Percentiles rank a stretch among this genome's conserved stretches.
These are phyloP conservation scores for Andinoacara biseriatus DNA, from an alignment of 2,113 vertebrate genomes.

Conservation along the genomic window DNA sequence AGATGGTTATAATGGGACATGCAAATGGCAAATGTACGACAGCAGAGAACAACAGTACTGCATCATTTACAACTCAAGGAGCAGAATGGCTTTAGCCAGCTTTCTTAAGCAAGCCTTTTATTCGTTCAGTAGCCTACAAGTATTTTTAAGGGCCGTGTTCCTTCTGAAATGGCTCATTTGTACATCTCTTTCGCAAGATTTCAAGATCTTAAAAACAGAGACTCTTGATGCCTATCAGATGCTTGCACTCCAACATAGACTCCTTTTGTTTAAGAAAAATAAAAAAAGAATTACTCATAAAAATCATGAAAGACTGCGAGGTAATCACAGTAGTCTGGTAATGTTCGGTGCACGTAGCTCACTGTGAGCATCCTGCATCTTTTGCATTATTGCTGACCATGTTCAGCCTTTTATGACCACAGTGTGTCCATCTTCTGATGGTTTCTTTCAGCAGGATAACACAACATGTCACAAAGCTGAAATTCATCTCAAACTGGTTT, in stretches of 20 bases:
- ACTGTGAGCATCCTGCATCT: background rate
- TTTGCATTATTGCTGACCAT: no score
- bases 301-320: background rate
- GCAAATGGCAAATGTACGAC: background rate
- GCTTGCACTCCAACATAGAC: background rate
- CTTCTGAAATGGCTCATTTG: background rate
- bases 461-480: no score
- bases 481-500: no score
- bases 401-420: no score
- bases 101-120: background rate
- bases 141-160: background rate
- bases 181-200: background rate
- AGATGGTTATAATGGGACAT: background rate
- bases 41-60: background rate
- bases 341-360: no score
- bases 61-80: constrained; percentile 4
- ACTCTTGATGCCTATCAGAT: background rate
- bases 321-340: background rate
- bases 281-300: background rate
- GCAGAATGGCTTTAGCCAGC: background rate
- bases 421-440: no score
- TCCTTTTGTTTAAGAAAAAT: no score
- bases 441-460: no score
- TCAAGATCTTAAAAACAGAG: background rate
- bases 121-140: background rate